A percentile compares a stretch with the other conserved stretches of the same genome.
Conservation (phyloP, 2,797 vertebrate species). For the Prunella strophiata region DNA sequence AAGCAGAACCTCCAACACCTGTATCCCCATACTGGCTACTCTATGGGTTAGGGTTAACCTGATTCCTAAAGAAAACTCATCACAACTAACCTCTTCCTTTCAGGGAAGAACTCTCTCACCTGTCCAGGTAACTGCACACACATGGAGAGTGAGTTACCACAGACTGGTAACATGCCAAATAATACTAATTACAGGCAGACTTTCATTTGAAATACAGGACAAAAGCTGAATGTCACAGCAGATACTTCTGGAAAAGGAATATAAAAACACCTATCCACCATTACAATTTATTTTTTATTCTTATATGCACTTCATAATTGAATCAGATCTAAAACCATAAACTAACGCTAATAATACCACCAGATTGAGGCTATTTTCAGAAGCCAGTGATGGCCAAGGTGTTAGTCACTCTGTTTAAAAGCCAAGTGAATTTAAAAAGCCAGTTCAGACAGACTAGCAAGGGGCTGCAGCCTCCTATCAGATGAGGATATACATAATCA, state of each 20-base stretch:
- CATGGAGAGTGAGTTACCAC: background rate
- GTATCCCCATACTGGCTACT: fast-evolving
- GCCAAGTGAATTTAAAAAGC: background rate
- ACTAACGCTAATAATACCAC: background rate
- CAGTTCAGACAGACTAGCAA: background rate
- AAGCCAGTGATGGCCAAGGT: background rate
- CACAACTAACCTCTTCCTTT: background rate
- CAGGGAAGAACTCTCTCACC: background rate
- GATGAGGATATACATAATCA: background rate
- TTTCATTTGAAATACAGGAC: background rate
- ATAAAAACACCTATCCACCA: background rate
- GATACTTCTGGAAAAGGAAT: background rate
- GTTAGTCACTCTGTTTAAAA: background rate
- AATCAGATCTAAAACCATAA: background rate
- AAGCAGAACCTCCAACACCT: background rate
- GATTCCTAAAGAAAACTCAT: background rate
- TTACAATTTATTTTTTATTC: background rate
- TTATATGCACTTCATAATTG: background rate
- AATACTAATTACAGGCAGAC: background rate
- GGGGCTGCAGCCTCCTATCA: background rate
- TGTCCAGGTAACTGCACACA: background rate
- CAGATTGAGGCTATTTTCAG: background rate
- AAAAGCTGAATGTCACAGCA: background rate
- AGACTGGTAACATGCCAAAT: too few relatives aligned
- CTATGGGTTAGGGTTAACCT: background rate